Evolutionary conservation across 2,113 vertebrate species (phyloP).

Genomic region (Stegastes partitus): DNA sequence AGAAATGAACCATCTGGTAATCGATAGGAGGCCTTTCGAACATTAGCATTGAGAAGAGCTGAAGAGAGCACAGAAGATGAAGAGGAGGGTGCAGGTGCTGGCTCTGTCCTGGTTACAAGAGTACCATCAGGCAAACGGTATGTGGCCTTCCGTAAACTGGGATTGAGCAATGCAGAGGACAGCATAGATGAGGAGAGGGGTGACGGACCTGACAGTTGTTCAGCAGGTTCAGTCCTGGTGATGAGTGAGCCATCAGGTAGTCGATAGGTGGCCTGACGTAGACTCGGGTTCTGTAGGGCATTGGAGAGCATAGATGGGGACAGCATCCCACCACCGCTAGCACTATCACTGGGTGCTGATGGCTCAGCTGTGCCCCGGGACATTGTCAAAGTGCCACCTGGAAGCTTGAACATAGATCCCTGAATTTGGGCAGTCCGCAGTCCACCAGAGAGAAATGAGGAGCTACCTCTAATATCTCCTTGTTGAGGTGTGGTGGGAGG

Average conservation of each 20-base stretch:
- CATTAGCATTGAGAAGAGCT: conserved; percentile 71
- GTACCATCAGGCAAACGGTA: conserved; percentile 76
- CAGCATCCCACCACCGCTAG: conserved; percentile 33
- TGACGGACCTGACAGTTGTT: conserved; percentile 33
- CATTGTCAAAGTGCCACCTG: conserved; percentile 72
- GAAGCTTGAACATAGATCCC: conserved; percentile 74
- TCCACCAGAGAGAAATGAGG: conserved; percentile 65
- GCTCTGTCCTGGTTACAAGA: conserved; percentile 63
- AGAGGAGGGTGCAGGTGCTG: conserved; percentile 39
- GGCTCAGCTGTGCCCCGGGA: conserved; percentile 43
- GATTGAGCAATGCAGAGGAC: conserved; percentile 73
- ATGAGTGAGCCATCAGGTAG: conserved; percentile 81
- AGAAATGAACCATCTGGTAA: conserved; percentile 74
- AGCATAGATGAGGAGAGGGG: conserved; percentile 64
- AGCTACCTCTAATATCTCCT: conserved; percentile 34
- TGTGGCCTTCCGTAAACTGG: conserved; percentile 66
- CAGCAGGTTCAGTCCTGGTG: conserved; percentile 70
- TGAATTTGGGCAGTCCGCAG: conserved; percentile 71
- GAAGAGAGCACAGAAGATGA: conserved; percentile 71
- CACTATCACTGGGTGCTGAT: conserved; percentile 25
- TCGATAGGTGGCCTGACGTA: conserved; percentile 78
- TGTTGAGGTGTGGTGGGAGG: conserved; percentile 48
- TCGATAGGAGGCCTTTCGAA: conserved; percentile 69
- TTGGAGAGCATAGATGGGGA: conserved; percentile 71
- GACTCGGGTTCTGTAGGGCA: conserved; percentile 77